Base-by-base conservation (phyloP, 2,888 invertebrate genomes). In the Pediacus dermestoides region DNA sequence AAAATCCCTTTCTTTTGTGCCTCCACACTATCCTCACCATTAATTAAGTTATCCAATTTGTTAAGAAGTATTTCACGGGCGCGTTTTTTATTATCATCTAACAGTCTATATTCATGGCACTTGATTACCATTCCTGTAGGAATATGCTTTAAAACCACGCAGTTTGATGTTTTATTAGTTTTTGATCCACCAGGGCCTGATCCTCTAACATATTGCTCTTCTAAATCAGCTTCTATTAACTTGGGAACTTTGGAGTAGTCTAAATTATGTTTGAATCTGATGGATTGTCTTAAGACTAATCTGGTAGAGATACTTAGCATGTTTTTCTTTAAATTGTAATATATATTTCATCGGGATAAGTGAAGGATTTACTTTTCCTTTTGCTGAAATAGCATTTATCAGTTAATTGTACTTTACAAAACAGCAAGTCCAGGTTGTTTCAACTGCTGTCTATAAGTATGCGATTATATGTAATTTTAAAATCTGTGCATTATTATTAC, bases 101-200 rank as follows among this genome's bases (percentile, higher is more conserved):
- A 76, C 39, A 84, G 81, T 57, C 97, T 76, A 36, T 88, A 85
- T 46, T 82, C 78, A 59, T 97, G 97, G 60, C 91, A 90, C 73
- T 95, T 92, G 1, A 94, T 78, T 1, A 88, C 77, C 34, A 85
- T 75, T 13, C 60, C 61, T 47, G 59, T 51, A 16, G 60, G 60
- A 22, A 56, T 41, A 45, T 61, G 60, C 39, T 57, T 60, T 21
- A 61, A 30, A 41, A 60, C 56, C 16, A 61, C 58, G 50, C 60
- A 60, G 40, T 50, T 61, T n/a, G 57, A 54, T 3, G 58, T 60
- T 44, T 55, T 61, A 35, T 56, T 60, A 15, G 47, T 44, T 48
- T 58, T 58, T 14, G 11, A 14, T 28, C 97, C 97, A 2, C 99
- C 97, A 0, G 97, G 97, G 0, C 97, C 97, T 63, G 83, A 79